Percentiles rank a stretch among this genome's conserved stretches.
phyloP scores from a whole-genome alignment of 1,140 invertebrate genomes.

The Calliphora vicina region DNA sequence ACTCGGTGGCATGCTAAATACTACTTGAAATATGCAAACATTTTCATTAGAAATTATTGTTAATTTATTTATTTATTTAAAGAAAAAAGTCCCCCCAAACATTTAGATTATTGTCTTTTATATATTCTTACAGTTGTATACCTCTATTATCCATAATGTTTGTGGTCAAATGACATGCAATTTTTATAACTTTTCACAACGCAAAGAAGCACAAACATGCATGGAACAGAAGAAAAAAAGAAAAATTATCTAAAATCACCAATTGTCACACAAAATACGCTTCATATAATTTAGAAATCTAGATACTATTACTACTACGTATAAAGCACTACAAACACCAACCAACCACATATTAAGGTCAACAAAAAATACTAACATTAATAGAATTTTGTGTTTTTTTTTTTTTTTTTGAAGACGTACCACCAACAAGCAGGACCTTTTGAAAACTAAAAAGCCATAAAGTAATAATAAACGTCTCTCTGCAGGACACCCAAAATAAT shows the following conservation, averaged over 20 bases:
- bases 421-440: too few species aligned
- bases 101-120: slow-evolving; percentile 1
- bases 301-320: not conserved
- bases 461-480: slow-evolving; percentile 11
- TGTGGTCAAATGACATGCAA: slow-evolving; percentile 26
- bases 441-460: slow-evolving; percentile 20
- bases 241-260: slow-evolving; percentile 22
- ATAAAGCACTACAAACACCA: too few species aligned
- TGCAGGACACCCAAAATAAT: slow-evolving; percentile 1
- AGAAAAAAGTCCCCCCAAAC: not conserved
- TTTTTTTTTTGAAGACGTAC: too few species aligned
- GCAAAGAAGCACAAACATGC: not conserved
- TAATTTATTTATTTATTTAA: not conserved
- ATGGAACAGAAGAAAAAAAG: not conserved
- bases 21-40: not conserved
- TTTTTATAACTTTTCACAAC: not conserved
- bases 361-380: too few species aligned
- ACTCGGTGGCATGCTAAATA: not conserved
- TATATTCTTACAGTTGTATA: not conserved
- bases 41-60: not conserved
- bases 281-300: slow-evolving; percentile 32
- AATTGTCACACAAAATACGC: slow-evolving; percentile 32
- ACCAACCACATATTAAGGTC: not conserved
- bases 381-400: too few species aligned
- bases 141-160: slow-evolving; percentile 22